phyloP scores from a whole-genome alignment of 2,888 invertebrate species.

The Drosophila phalerata region DNA sequence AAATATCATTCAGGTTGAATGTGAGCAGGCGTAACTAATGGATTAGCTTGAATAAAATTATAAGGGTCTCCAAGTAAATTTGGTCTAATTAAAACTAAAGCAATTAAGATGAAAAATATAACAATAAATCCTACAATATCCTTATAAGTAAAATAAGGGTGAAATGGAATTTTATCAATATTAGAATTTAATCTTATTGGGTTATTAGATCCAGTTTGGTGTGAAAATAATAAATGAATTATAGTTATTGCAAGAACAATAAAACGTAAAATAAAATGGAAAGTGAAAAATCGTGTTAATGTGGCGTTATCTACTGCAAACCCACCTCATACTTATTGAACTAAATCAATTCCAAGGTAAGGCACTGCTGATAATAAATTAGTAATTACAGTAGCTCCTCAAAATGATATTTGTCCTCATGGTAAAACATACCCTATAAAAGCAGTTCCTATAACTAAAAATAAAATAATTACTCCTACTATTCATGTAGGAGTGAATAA shows the following conservation, averaged over 20 bases:
- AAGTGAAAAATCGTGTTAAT: conserved; percentile 90
- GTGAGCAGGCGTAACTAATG: conserved; percentile 88
- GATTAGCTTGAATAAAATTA: conserved; percentile 88
- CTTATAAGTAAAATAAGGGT: conserved; percentile 89
- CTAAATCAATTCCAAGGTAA: conserved; percentile 88
- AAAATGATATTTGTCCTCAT: conserved; percentile 93
- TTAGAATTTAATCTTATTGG: conserved; percentile 89
- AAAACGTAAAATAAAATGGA: conserved; percentile 91
- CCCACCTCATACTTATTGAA: conserved; percentile 91
- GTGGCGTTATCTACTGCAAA: conserved; percentile 91
- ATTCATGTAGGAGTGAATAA: conserved; percentile 88
- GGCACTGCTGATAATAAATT: conserved; percentile 90
- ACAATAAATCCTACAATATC: conserved; percentile 88
- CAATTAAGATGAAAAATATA: conserved; percentile 86
- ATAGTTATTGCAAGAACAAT: conserved; percentile 88
- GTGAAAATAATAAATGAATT: conserved; percentile 89
- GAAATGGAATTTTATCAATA: conserved; percentile 89
- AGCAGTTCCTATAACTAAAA: conserved; percentile 90
- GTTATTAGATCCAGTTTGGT: conserved; percentile 90
- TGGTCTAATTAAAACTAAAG: conserved; percentile 87
- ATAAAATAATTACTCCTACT: conserved; percentile 88
- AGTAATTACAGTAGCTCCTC: conserved; percentile 88
- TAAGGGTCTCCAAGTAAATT: conserved; percentile 89
- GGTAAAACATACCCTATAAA: conserved; percentile 92
- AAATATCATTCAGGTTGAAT: conserved; percentile 95